Base-by-base conservation (phyloP, 2,797 vertebrate species). In the Pipistrellus kuhlii region DNA sequence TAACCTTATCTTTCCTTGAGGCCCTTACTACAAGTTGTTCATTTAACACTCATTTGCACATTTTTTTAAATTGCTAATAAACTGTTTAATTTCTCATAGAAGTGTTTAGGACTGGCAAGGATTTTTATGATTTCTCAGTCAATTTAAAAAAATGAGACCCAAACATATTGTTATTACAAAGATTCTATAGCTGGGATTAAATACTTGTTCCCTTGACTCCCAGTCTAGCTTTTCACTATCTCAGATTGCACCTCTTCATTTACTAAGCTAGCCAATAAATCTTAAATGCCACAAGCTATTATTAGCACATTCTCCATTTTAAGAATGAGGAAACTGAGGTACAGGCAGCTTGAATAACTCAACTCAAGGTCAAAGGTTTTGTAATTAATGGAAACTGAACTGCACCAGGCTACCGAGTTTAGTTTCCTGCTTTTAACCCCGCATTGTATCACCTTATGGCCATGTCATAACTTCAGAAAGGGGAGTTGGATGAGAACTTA, bases 151-250 rank as follows among this genome's bases (percentile, higher is more conserved):
- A 95, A 51, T 68, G 32, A 95, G 77, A 72, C n/a, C 30, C 38
- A 66, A 62, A 93, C 46, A 72, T 89, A 71, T 86, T 86, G 25
- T 92, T 81, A 85, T 88, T 86, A 82, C 25, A 88, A 81, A 93
- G 41, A 92, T 84, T 95, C 55, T 84, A 27, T 46, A 53, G n/a
- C 51, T 92, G n/a, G 25, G 14, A n/a, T 84, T 83, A 78, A 77
- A 59, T 71, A 17, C 73, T 7, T 76, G 8, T 64, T 81, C 12
- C 46, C 32, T 23, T 66, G 69, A 68, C 21, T 68, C 48, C 6
- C 30, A 69, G 0, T 62, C 20, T 46, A 32, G 18, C 21, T 84
- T 94, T 95, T 81, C 23, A 66, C 8, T 83, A 17, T 64, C 44
- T 90, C 44, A 81, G 51, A 88, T 72, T 71, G 7, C 3, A 57